These are phyloP conservation scores for Ochotona princeps DNA, from an alignment of 2,113 vertebrate species.

Conservation along the genomic window DNA sequence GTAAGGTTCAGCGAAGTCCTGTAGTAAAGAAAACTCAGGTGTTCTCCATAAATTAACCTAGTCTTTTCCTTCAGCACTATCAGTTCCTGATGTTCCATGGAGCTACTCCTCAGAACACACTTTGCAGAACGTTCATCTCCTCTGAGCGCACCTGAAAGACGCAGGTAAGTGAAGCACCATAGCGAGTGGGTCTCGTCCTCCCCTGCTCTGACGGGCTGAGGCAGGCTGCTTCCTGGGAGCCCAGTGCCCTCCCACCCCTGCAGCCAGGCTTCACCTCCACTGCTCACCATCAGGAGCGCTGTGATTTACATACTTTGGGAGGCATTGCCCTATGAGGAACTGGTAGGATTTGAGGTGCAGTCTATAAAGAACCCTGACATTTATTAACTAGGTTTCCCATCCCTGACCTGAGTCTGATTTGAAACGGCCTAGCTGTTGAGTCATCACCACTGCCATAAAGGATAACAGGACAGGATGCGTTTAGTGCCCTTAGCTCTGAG, in stretches of 20 bases:
- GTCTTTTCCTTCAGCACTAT: not conserved
- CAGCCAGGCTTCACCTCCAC: not conserved
- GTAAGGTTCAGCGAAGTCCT: not conserved
- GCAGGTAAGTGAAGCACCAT: not conserved
- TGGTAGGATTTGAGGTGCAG: not conserved
- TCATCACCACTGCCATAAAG: not conserved
- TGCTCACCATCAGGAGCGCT: not conserved
- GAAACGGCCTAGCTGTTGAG: not conserved
- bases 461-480: not conserved
- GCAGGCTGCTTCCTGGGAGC: not conserved
- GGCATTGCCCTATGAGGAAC: not conserved
- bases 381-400: not conserved
- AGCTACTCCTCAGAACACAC: not conserved
- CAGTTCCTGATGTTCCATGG: not conserved
- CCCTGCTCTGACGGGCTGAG: not conserved
- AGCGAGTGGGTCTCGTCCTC: not conserved
- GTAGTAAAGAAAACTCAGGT: not conserved
- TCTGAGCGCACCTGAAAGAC: not conserved
- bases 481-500: not conserved
- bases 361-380: slow-evolving; percentile 11
- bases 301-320: not conserved
- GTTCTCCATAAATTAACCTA: slow-evolving; percentile 10
- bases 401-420: not conserved
- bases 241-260: no score
- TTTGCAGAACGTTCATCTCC: slow-evolving; percentile 4